A percentile compares a stretch with the other conserved stretches of the same genome.
phyloP scores from a whole-genome alignment of 2,113 vertebrate genomes.

The Formicarius rufipectus region DNA sequence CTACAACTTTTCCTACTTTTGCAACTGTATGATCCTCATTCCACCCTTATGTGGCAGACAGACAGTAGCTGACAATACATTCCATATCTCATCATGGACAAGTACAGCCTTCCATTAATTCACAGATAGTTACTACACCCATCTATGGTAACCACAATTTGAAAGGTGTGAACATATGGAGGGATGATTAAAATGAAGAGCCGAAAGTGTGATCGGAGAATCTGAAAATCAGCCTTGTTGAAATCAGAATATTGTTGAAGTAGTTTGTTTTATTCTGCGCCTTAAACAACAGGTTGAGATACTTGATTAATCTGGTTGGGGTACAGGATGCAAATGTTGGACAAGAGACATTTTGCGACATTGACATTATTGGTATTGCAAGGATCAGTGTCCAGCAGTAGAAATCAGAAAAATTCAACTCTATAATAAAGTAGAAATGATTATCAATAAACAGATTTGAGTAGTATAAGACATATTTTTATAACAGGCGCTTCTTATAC shows the following conservation, averaged over 20 bases:
- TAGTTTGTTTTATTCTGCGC: not conserved
- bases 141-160: not conserved
- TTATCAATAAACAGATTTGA: not conserved
- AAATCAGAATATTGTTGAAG: not conserved
- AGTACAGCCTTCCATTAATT: not conserved
- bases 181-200: not conserved
- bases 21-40: not conserved
- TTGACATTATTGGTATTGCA: not conserved
- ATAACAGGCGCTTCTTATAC: not conserved
- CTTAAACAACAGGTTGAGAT: not conserved
- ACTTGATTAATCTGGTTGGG: not conserved
- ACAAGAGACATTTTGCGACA: not conserved
- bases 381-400: not conserved
- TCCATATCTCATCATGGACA: not conserved
- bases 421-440: not conserved
- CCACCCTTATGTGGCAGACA: not conserved
- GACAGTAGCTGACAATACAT: not conserved
- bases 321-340: not conserved
- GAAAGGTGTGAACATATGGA: not conserved
- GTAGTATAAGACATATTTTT: not conserved
- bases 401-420: not conserved
- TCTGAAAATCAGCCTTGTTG: not conserved
- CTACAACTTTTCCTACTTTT: not conserved
- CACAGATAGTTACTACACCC: not conserved
- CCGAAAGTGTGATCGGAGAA: not conserved